Conservation (phyloP, 2,888 invertebrate species). For the Vesta saturnalis region DNA sequence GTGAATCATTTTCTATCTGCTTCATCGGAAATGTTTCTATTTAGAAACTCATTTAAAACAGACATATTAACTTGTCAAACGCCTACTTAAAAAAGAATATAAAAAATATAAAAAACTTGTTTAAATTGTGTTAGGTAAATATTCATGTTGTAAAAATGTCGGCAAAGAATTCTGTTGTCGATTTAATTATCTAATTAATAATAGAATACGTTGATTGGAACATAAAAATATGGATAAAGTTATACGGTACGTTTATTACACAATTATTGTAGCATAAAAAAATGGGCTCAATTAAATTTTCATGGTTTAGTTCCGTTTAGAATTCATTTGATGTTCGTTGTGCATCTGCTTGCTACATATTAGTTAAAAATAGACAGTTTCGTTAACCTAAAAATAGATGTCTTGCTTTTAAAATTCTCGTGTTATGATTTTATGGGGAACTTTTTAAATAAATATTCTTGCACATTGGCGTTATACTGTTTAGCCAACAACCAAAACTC, state of each 20-base stretch:
- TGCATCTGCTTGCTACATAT: not conserved
- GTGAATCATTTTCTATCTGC: too few species aligned
- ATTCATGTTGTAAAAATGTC: not conserved
- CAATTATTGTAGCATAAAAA: not conserved
- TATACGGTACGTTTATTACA: constrained; percentile 2
- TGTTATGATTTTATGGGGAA: not conserved
- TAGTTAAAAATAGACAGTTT: not conserved
- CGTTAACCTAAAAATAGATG: not conserved
- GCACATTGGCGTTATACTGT: not conserved
- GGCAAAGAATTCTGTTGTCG: too few species aligned
- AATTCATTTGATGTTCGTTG: constrained; percentile 2
- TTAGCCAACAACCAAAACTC: not conserved
- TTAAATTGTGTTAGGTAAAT: constrained; percentile 5
- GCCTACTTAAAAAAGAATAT: constrained; percentile 4
- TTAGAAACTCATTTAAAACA: constrained; percentile 6
- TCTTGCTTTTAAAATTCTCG: not conserved
- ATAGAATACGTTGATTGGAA: too few species aligned
- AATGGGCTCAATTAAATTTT: constrained; percentile 4
- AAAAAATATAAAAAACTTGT: not conserved
- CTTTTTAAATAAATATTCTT: too few species aligned
- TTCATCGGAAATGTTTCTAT: not conserved
- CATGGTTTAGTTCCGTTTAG: constrained; percentile 9
- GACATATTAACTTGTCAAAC: constrained; percentile 12
- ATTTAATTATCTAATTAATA: too few species aligned
- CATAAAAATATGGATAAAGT: not conserved